Evolutionary conservation across 2,888 invertebrate species (phyloP), one percentile per base, ranked within the genome.

Genomic region (Macaria notata): DNA sequence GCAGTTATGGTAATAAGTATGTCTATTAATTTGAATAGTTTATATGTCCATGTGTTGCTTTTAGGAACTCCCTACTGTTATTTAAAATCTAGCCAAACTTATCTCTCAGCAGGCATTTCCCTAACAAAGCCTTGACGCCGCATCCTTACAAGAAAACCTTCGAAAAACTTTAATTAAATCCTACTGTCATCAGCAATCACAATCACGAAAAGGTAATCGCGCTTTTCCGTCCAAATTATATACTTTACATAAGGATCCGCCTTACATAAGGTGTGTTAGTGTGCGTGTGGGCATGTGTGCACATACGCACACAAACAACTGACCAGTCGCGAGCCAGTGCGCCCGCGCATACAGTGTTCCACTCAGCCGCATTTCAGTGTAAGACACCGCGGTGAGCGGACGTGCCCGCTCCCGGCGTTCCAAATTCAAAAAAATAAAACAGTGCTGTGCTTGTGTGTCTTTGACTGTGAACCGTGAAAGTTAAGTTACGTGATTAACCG

Each of bases 351-450:
- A 47, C 52, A 66, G 56, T 70, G 91, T 91, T 92, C 91, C 92
- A 92, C 85, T 88, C 83, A 86, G 81, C 62, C 91, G 91, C 92
- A 91, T 92, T 92, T 89, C 84, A 79, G 76, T 80, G 63, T 68
- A 65, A 73, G 71, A 73, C 73, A 71, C 63, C 76, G 76, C 48
- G 66, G 73, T 66, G 78, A 59, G 63, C 81, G 78, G 77, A 79
- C 83, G 86, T 70, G 67, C 75, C 73, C 76, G 75, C 71, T 60
- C 58, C 62, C 56, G 61, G 65, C 66, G 53, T 54, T 58, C 58
- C 43, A 50, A 57, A 49, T 36, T 53, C 31, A 65, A 68, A 71
- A 67, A 68, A 70, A 63, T 70, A 67, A 68, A 70, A 64, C 64
- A 73, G 78, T 78, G 80, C 65, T 69, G 76, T 75, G 77, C 66